Conservation (phyloP, 2,113 vertebrate genomes). For the Mirounga angustirostris region DNA sequence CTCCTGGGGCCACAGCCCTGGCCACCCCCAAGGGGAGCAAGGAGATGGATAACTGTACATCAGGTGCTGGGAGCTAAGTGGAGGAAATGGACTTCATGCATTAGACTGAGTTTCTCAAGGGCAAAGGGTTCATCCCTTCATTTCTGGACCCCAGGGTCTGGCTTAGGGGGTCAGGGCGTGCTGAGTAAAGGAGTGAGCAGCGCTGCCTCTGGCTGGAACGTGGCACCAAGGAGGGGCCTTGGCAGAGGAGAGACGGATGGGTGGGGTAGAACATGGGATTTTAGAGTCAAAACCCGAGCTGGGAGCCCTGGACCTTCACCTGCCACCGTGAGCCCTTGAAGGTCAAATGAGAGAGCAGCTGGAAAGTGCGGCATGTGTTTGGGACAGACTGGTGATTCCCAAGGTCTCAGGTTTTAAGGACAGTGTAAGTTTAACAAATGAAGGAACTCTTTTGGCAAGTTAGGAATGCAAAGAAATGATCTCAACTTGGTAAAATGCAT, state of each 20-base stretch:
- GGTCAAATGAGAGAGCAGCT: accelerated
- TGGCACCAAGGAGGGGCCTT: accelerated
- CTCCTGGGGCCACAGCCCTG: neutral
- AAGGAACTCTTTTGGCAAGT: neutral
- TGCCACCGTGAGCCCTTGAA: neutral
- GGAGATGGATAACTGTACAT: accelerated
- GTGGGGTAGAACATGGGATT: too few species aligned
- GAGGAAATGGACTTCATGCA: neutral
- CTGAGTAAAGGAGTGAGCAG: neutral
- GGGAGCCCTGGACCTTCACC: too few species aligned
- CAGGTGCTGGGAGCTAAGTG: accelerated
- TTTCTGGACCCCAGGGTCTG: neutral
- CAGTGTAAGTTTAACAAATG: neutral
- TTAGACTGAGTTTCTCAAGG: neutral
- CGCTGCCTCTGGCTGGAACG: neutral
- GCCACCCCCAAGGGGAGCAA: neutral
- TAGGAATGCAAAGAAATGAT: neutral
- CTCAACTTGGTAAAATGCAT: neutral
- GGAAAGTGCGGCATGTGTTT: too few species aligned
- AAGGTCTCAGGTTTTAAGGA: neutral
- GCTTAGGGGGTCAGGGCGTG: neutral
- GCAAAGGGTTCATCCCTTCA: accelerated
- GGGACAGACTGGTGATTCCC: neutral
- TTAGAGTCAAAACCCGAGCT: neutral
- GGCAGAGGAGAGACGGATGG: accelerated